Percentiles rank a stretch among this genome's conserved stretches.
These are phyloP conservation scores for Pholis gunnellus DNA, from an alignment of 2,113 vertebrate genomes.

Conservation along the genomic window DNA sequence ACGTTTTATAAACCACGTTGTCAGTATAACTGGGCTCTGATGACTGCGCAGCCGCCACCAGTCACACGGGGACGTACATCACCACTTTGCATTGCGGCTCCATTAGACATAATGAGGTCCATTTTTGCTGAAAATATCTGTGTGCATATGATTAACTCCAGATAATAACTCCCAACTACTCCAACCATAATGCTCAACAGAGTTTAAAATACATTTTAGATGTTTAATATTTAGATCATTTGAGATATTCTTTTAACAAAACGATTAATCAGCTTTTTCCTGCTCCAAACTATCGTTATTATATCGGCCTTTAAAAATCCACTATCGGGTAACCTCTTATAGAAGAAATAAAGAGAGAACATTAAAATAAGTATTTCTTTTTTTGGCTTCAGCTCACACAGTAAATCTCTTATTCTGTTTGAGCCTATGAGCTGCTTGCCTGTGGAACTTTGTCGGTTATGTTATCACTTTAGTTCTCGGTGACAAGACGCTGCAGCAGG, in stretches of 20 bases:
- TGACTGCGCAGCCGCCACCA: no score
- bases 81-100: no score
- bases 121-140: no score
- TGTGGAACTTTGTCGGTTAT: constrained; percentile 7
- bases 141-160: no score
- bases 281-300: not conserved
- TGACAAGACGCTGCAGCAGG: constrained; percentile 46
- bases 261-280: not conserved
- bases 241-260: not conserved
- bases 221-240: not conserved
- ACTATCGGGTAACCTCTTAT: not conserved
- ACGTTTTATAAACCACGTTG: not conserved
- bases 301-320: not conserved
- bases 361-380: constrained; percentile 5
- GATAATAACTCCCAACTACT: not conserved
- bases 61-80: no score
- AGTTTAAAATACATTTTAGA: not conserved
- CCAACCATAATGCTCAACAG: not conserved
- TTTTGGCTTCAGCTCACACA: constrained; percentile 12
- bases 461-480: constrained; percentile 51
- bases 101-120: no score
- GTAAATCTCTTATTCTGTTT: constrained; percentile 33
- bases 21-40: not conserved
- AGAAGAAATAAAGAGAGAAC: constrained; percentile 14
- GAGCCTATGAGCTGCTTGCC: constrained; percentile 31